These are phyloP conservation scores for Halcyon badia DNA, from an alignment of 2,797 vertebrate genomes.

Conservation along the genomic window DNA sequence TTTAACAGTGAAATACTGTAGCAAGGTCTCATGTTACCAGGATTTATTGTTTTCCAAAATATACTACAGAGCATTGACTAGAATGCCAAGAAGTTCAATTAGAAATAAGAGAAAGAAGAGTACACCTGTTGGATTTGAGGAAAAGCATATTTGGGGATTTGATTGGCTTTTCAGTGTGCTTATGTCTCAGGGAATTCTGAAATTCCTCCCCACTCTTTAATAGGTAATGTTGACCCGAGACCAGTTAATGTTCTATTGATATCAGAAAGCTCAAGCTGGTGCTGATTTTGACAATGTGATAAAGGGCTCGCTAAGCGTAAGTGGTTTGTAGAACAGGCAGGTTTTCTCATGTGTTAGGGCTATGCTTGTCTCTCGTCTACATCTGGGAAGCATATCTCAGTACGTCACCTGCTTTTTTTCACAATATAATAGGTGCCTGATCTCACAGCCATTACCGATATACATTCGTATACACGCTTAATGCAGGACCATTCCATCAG, in stretches of 20 bases:
- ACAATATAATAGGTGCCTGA: not conserved
- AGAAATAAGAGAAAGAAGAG: conserved; percentile 42
- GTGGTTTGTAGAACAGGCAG: not conserved
- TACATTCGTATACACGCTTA: not conserved
- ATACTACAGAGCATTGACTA: not conserved
- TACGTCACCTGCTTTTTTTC: not conserved
- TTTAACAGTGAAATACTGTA: conserved; percentile 48
- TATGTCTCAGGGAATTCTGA: not conserved
- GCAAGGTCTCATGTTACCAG: conserved; percentile 45
- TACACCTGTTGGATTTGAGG: conserved; percentile 23
- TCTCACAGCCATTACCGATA: not conserved
- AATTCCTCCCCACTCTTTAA: not conserved
- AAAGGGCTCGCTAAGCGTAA: not conserved
- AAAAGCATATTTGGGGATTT: not conserved
- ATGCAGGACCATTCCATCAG: not conserved
- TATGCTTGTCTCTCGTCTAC: not conserved
- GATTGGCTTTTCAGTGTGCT: not conserved
- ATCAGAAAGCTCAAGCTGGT: conserved; percentile 27
- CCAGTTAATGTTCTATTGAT: not conserved
- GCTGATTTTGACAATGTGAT: conserved; percentile 22
- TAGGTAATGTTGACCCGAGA: not conserved
- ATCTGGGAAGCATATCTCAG: not conserved
- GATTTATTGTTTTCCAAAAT: conserved; percentile 62
- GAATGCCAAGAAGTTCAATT: conserved; percentile 45
- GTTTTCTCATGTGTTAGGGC: not conserved